Evolutionary conservation across 1,140 invertebrate genomes (phyloP).

Genomic region (Drosophila biarmipes): DNA sequence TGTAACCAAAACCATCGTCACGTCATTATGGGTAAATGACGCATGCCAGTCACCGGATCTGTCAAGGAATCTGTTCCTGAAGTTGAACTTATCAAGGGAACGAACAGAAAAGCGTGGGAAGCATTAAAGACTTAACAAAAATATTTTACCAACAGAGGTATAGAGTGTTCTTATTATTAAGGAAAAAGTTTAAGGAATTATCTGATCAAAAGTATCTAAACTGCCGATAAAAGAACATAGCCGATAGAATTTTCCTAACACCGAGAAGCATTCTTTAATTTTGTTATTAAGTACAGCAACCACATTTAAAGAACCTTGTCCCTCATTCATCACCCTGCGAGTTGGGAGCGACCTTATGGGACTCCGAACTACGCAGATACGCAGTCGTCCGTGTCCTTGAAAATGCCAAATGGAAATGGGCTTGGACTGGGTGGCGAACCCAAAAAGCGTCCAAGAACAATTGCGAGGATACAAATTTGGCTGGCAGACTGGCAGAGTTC

Average conservation of each 20-base stretch:
- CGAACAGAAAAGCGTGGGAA: not conserved
- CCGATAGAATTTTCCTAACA: no score
- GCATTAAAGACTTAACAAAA: not conserved
- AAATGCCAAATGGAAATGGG: conserved; percentile 44
- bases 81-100: conserved; percentile 11
- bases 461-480: conserved; percentile 69
- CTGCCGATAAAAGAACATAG: no score
- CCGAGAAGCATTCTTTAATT: no score
- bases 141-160: no score
- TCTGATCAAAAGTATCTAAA: no score
- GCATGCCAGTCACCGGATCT: conserved; percentile 18
- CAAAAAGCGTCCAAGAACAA: conserved; percentile 46
- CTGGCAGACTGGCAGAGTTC: conserved; percentile 41
- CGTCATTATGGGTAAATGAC: conserved; percentile 24
- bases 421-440: not conserved
- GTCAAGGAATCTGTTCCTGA: conserved; percentile 12
- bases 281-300: no score
- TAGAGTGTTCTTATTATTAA: no score
- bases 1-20: conserved; percentile 15
- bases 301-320: not conserved
- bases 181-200: no score
- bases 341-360: conserved; percentile 26
- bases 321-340: conserved; percentile 7
- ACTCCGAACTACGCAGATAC: conserved; percentile 40
- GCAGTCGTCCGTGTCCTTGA: conserved; percentile 63